Conservation (phyloP, 2,797 vertebrate genomes). For the Clarias pachynema region DNA sequence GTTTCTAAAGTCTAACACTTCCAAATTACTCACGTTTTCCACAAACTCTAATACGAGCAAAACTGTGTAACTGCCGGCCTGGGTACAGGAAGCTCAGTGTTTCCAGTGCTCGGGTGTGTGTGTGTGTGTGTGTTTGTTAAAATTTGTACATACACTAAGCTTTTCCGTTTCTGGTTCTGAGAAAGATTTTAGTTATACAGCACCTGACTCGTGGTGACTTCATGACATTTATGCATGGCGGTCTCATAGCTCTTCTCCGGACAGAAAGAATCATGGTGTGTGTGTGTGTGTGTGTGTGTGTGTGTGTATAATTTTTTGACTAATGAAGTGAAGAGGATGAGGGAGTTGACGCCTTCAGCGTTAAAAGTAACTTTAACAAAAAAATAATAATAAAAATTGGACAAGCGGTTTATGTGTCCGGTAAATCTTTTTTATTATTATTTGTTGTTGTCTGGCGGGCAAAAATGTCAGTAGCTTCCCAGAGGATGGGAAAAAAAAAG, state of each 20-base stretch:
- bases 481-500: neutral
- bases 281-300: neutral
- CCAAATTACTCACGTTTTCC: conserved; percentile 47
- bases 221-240: too few relatives aligned
- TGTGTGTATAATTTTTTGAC: too few relatives aligned
- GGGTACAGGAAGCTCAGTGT: conserved; percentile 54
- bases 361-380: neutral
- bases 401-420: neutral
- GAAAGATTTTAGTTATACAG: neutral
- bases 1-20: conserved; percentile 31
- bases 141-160: conserved; percentile 31
- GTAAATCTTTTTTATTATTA: neutral
- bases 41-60: conserved; percentile 33
- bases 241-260: neutral
- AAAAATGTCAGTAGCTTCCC: neutral
- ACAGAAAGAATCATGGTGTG: neutral
- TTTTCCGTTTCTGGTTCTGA: conserved; percentile 9
- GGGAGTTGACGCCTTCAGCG: neutral
- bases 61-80: conserved; percentile 46
- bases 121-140: conserved; percentile 25
- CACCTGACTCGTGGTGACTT: neutral
- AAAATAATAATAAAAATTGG: too few relatives aligned
- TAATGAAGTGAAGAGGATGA: neutral
- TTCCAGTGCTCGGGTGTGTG: conserved; percentile 47
- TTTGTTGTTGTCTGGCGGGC: neutral